Percentiles rank a stretch among this genome's conserved stretches.
phyloP scores from a whole-genome alignment of 37 sponge, comb jelly and placozoan genomes.

The Agelas oroides region DNA sequence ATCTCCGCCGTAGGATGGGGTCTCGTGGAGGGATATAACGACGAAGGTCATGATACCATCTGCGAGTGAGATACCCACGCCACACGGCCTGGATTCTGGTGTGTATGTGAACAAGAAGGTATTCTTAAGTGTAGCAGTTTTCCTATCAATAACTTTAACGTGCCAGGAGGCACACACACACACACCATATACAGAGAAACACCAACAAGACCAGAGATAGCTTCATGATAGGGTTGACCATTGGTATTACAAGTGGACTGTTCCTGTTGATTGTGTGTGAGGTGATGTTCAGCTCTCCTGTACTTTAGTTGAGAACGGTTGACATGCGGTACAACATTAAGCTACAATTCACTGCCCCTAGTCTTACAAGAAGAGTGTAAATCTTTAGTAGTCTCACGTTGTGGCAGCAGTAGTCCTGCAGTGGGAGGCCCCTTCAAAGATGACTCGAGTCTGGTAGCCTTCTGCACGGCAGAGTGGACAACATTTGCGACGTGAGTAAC shows the following conservation, averaged over 20 bases:
- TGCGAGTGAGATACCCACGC: constrained; percentile 80
- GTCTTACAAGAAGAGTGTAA: no score
- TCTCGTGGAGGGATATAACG: constrained; percentile 71
- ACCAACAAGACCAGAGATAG: no score
- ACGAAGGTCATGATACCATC: constrained; percentile 71
- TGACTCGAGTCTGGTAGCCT: constrained; percentile 85
- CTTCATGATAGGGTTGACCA: no score
- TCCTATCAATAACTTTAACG: neutral
- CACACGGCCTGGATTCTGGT: constrained; percentile 87
- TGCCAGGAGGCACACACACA: neutral
- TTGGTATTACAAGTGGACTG: no score
- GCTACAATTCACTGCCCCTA: no score
- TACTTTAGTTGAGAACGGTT: no score
- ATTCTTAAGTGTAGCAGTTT: neutral
- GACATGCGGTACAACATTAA: no score
- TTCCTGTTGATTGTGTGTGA: no score
- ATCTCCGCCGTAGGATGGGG: constrained; percentile 82
- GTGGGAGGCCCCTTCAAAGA: constrained; percentile 80
- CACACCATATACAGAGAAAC: neutral
- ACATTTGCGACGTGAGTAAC: constrained; percentile 72
- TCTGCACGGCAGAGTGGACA: constrained; percentile 89
- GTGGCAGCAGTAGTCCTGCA: constrained; percentile 66
- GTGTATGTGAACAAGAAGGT: neutral
- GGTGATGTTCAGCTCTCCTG: no score
- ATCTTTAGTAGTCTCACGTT: no score